Base-by-base conservation (phyloP, 2,888 invertebrate species). In the Metopia argyrocephala region DNA sequence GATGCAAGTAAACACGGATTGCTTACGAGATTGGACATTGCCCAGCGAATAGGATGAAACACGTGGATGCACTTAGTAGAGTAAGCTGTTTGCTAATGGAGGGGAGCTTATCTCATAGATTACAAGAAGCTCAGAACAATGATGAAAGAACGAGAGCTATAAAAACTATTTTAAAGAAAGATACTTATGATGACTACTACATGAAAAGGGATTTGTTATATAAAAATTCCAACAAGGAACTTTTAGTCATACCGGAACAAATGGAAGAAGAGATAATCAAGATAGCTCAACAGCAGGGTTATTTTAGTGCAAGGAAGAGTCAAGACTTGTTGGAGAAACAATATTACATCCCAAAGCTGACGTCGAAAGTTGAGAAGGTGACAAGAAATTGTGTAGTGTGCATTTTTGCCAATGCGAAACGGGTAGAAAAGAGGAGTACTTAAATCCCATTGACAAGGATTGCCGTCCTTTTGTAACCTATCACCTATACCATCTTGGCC, bases 191-290 rank as follows among this genome's bases (percentile, higher is more conserved):
- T 12, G 31, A 28, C 12, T 59, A 59, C 12, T 59, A 59, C 31
- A 20, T 59, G 3, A 28, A 59, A 18, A n/a, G 25, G 5, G 78
- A 61, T n/a, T 23, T 83, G 1, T 20, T 84, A 1, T 80, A 76
- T 28, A 82, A 83, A 38, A 31, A 65, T 45, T 46, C 73, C 6
- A 68, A 38, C 0, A 64, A 71, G 28, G 64, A 81, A 0, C n/a
- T 85, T 1, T 71, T 89, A 5, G 86, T 88, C 0, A 84, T 90
- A 21, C 89, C 90, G 0, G 85, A 81, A 28, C 23, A 23, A 3
- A 86, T 91, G 87, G 74, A 62, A 1, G 45, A 61, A 1, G 86
- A 89, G 66, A 85, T 91, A 3, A 89, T 91, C 6, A 84, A 82
- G 59, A 85, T 74, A 18, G 84, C 84, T 0, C 90, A 90, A 79